Percentiles rank a stretch among this genome's conserved stretches.
Evolutionary conservation across 2,888 invertebrate genomes (phyloP).

Genomic region (Dicroscelio sp.): DNA sequence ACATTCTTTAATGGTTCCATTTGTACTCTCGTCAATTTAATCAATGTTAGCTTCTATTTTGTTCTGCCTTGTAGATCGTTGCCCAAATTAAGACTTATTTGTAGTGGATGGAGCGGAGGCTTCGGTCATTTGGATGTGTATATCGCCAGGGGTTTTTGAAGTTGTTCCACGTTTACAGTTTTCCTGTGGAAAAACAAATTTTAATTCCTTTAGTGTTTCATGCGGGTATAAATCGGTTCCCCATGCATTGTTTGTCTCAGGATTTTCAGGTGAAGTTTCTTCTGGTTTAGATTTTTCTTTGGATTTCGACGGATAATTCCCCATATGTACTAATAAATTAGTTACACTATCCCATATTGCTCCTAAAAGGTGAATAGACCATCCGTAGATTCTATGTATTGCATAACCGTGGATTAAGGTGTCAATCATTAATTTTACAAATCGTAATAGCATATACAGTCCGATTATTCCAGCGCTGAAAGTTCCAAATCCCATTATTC

Average conservation of each 20-base stretch:
- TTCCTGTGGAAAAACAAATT: neutral
- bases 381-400: slow-evolving; percentile 32
- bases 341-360: slow-evolving; percentile 1
- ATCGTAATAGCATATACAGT: neutral
- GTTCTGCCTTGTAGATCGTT: no score
- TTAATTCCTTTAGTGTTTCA: neutral
- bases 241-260: neutral
- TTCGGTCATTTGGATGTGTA: no score
- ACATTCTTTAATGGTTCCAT: no score
- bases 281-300: neutral
- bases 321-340: neutral
- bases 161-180: no score
- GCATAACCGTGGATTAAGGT: slow-evolving; percentile 31
- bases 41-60: no score
- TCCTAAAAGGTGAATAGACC: slow-evolving; percentile 11
- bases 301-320: neutral
- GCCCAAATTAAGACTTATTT: no score
- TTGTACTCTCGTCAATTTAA: no score
- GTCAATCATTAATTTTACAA: slow-evolving; percentile 50
- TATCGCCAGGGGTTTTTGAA: no score
- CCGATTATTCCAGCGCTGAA: slow-evolving; percentile 59
- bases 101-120: no score
- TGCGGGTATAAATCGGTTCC: neutral
- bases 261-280: neutral
- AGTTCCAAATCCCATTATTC: slow-evolving; percentile 50